Base-by-base conservation (phyloP, 2,797 vertebrate genomes). In the Tauraco hartlaubi region DNA sequence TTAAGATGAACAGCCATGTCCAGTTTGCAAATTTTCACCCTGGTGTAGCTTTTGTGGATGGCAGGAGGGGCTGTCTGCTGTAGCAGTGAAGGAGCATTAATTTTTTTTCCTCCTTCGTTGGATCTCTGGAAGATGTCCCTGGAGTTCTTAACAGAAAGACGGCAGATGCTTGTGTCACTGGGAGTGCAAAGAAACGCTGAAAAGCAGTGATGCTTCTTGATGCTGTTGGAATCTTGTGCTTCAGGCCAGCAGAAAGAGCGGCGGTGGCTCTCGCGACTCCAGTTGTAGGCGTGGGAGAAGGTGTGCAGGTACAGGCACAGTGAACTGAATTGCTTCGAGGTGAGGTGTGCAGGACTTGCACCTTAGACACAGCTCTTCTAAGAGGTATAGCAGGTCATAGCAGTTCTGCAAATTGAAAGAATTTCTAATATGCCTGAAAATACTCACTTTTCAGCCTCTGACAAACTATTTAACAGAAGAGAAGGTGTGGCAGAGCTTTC, bases 301-400 rank as follows among this genome's bases (percentile, higher is more conserved):
- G 21, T 20, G 9, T 35, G 49, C 37, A 16, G 68, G 62, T 31
- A 28, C 12, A 14, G 29, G 54, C 23, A 16, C 8, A 12, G 37
- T 9, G 35, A 51, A 8, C 41, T 31, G n/a, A 15, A 12, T 8
- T 44, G 29, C 43, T 55, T 23, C 14, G 17, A 56, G 49, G 55
- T 37, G 54, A 22, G 16, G 16, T 5, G 20, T 44, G n/a, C 18
- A 17, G 49, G 55, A 35, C 12, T 33, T 71, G 22, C 6, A 19
- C 48, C 9, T 25, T 29, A 23, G 39, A 51, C 22, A 21, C 31
- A 52, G 29, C 19, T 41, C 44, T 77, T 29, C 9, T 16, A 16
- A 46, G 54, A 52, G 18, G 5, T 11, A 9, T 0, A 46, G 37
- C 18, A 64, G 46, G 7, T 29, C 0, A 1, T 33, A 64, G 31